A percentile compares a stretch with the other conserved stretches of the same genome.
phyloP scores from a whole-genome alignment of 2,888 invertebrate species.

The Rhingia rostrata region DNA sequence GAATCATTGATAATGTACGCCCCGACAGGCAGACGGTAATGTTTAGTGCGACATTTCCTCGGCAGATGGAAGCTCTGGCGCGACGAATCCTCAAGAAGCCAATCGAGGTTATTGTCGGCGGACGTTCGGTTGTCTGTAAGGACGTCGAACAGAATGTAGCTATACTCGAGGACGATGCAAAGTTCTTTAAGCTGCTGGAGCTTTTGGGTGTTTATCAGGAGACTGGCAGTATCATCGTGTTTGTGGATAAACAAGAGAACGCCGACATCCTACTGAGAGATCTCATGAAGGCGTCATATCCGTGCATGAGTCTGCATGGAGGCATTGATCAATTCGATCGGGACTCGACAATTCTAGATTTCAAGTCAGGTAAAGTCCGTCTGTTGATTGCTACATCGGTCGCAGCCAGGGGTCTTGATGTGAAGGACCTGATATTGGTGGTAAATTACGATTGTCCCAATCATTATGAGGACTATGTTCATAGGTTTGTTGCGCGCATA shows the following conservation, averaged over 20 bases:
- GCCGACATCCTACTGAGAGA: slow-evolving; percentile 96
- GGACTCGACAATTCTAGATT: slow-evolving; percentile 98
- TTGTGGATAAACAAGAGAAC: slow-evolving; percentile 99
- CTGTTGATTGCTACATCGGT: slow-evolving; percentile 98
- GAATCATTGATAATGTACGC: slow-evolving; percentile 97
- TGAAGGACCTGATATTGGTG: slow-evolving; percentile 97
- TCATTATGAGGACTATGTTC: slow-evolving; percentile 99
- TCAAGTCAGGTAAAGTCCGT: slow-evolving; percentile 96
- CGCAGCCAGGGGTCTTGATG: slow-evolving; percentile 98
- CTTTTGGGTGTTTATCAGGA: slow-evolving; percentile 96
- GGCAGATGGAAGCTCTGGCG: slow-evolving; percentile 99
- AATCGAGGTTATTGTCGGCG: slow-evolving; percentile 98
- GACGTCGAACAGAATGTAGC: slow-evolving; percentile 98
- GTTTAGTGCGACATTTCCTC: slow-evolving; percentile 99
- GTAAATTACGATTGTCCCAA: slow-evolving; percentile 99
- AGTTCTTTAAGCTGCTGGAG: slow-evolving; percentile 98
- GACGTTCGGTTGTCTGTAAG: slow-evolving; percentile 97
- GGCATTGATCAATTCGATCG: slow-evolving; percentile 99
- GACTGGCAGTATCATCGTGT: slow-evolving; percentile 96
- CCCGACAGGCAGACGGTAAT: slow-evolving; percentile 99
- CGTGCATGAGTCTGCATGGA: slow-evolving; percentile 98
- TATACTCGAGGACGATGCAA: slow-evolving; percentile 97
- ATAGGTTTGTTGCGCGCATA: slow-evolving; percentile 84
- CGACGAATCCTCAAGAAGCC: slow-evolving; percentile 96
- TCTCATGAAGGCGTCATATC: slow-evolving; percentile 97